Percentiles rank a stretch among this genome's conserved stretches.
phyloP scores from a whole-genome alignment of 2,797 vertebrate genomes.

The Crenuchus spilurus region DNA sequence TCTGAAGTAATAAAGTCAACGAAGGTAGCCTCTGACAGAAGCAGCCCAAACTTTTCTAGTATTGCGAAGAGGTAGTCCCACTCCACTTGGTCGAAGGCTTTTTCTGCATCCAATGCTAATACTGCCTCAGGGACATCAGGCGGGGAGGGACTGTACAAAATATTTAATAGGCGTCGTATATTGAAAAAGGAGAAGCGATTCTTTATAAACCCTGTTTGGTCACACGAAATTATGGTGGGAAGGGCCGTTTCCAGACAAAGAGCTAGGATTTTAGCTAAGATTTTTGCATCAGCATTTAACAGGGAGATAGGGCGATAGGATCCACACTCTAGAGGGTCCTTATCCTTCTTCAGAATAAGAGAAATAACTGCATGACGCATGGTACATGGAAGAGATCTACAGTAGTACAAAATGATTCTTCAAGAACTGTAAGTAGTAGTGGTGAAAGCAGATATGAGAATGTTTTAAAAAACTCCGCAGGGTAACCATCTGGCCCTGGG shows the following conservation, averaged over 20 bases:
- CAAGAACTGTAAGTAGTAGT: not conserved
- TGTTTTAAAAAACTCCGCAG: not conserved
- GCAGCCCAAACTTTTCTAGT: conserved; percentile 11
- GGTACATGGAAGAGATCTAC: not conserved
- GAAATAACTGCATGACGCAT: not conserved
- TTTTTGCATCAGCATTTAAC: not conserved
- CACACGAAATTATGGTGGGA: not conserved
- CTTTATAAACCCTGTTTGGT: conserved; percentile 9
- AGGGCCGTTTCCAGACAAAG: not conserved
- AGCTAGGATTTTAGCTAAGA: not conserved
- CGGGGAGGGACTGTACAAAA: not conserved
- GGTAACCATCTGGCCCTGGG: not conserved
- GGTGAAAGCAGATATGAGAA: not conserved
- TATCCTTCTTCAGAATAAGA: not conserved
- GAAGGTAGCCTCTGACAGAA: too few species aligned
- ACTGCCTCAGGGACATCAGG: not conserved
- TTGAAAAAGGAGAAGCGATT: not conserved
- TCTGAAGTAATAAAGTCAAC: too few species aligned
- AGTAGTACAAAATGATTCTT: not conserved
- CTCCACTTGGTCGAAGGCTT: not conserved
- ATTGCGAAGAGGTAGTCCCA: conserved; percentile 25
- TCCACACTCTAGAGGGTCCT: not conserved
- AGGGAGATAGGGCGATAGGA: not conserved
- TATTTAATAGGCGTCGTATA: not conserved
- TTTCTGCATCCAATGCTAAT: not conserved